These are phyloP conservation scores for Adrianichthys oophorus DNA, from an alignment of 2,797 vertebrate genomes.

Conservation along the genomic window DNA sequence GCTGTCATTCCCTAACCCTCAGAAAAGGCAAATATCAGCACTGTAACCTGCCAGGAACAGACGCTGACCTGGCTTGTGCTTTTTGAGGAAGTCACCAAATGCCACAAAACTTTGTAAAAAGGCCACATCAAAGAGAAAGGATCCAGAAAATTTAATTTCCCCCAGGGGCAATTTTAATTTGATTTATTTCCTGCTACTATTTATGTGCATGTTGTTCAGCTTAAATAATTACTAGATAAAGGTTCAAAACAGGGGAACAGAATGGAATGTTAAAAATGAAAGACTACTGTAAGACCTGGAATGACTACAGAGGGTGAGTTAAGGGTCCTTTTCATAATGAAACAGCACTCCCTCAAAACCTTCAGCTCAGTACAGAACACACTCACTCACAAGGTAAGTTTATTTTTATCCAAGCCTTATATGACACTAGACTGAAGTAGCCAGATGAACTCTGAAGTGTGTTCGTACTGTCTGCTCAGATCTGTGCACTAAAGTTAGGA, in stretches of 20 bases:
- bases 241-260: neutral
- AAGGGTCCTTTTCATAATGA: neutral
- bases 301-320: neutral
- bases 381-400: neutral
- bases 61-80: constrained; percentile 17
- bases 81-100: constrained; percentile 20
- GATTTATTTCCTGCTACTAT: neutral
- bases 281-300: no score
- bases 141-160: constrained; percentile 16
- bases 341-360: neutral
- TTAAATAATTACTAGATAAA: neutral
- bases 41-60: constrained; percentile 49
- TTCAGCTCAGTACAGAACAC: neutral
- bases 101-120: neutral
- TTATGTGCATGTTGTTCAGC: neutral
- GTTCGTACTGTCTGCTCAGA: neutral
- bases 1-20: constrained; percentile 58
- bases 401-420: neutral
- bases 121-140: constrained; percentile 8
- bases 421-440: neutral
- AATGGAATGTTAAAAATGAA: neutral
- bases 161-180: constrained; percentile 21
- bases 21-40: constrained; percentile 67
- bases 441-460: neutral
- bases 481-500: neutral